Evolutionary conservation across 2,797 vertebrate species (phyloP), one percentile per base, ranked within the genome.

Genomic region (Sebastes melanostomus): DNA sequence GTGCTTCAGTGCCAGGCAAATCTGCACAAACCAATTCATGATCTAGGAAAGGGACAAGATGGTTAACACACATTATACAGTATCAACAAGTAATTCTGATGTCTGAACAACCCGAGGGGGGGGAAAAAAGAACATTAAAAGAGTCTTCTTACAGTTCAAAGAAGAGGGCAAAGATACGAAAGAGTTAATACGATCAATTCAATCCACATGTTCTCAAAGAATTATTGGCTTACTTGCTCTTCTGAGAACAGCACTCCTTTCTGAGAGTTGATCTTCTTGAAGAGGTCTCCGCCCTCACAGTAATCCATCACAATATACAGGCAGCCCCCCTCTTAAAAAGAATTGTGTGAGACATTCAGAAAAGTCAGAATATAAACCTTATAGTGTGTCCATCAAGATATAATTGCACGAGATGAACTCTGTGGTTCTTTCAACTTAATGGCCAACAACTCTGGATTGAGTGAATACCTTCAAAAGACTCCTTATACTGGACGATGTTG

Each of bases 301-400:
- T 99, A 99, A 94, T 99, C 98, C 98, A 99, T 99, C 73, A 99
- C 98, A 84, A 99, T 99, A 86, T 98, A 99, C 42, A 99, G 96
- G 91, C 97, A 98, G 6, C 98, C 98, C 27, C 95, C 95, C 96
- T 99, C 98, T 99, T 99, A 89, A n/a, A 82, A 81, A 72, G 27
- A 63, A 74, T 29, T 63, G 13, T 6, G 46, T 10, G 7, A 3
- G 1, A 2, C 0, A 7, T 63, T 71, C 8, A 36, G 24, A 32
- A 16, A 59, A 55, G 6, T 25, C 13, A 13, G 5, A 24, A 22
- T 42, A 46, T 12, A 8, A 8, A 55, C 4, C 1, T 11, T 42
- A n/a, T 8, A 34, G 42, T 52, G 46, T n/a, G 18, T 20, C 4
- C n/a, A 36, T 54, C 1, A 1, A 0, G 8, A 63, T 63, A 30